These are phyloP conservation scores for Actinemys pallida DNA, from an alignment of 2,113 vertebrate species.

Conservation along the genomic window DNA sequence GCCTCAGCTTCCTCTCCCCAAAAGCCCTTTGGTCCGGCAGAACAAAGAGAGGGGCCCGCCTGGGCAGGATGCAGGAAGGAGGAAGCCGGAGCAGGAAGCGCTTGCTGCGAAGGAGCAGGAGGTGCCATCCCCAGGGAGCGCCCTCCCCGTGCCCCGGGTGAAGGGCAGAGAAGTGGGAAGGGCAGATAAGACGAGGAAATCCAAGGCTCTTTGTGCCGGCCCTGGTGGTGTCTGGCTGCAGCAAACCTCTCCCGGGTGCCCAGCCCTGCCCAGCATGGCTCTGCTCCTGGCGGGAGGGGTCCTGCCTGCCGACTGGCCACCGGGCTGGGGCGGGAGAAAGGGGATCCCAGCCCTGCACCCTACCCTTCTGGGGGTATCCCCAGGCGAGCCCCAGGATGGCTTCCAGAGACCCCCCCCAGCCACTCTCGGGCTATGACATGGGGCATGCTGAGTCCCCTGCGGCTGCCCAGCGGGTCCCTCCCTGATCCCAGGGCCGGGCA, in stretches of 20 bases:
- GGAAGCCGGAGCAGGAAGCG: slow-evolving; percentile 67
- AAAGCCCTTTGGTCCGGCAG: neutral
- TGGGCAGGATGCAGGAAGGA: slow-evolving; percentile 16
- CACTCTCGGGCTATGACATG: too few relatives aligned
- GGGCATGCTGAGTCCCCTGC: too few relatives aligned
- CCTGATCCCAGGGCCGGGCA: neutral
- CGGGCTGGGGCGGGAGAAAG: neutral
- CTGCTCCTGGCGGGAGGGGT: neutral
- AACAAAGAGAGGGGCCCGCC: neutral
- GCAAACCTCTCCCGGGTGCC: neutral
- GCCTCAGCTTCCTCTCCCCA: neutral
- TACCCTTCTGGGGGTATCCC: too few relatives aligned
- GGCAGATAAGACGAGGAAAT: neutral
- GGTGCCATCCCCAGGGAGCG: neutral
- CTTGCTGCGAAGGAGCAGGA: slow-evolving; percentile 57
- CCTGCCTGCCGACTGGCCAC: too few relatives aligned
- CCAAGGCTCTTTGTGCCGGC: neutral
- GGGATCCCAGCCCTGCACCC: neutral
- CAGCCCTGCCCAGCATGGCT: neutral
- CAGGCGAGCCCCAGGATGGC: too few relatives aligned
- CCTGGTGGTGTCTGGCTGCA: neutral
- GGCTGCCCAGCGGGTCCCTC: too few relatives aligned
- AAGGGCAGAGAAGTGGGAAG: neutral
- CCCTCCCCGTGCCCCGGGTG: neutral
- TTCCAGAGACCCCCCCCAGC: too few relatives aligned